phyloP scores from a whole-genome alignment of 2,113 vertebrate species.

The Capreolus pygargus region DNA sequence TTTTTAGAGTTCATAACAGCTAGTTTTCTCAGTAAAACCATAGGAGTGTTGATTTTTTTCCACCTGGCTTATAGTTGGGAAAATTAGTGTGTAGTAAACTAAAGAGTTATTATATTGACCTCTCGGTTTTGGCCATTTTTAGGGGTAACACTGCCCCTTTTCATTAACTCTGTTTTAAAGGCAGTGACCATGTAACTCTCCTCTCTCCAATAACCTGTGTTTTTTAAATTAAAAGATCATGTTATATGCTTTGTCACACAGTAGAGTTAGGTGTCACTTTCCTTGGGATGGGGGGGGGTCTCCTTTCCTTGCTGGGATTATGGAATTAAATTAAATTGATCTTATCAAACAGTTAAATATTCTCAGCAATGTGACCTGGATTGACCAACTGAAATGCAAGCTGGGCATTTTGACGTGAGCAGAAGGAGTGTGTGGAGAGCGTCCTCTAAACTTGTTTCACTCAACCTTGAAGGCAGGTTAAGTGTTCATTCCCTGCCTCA shows the following conservation, averaged over 20 bases:
- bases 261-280: background rate
- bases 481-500: conserved; percentile 44
- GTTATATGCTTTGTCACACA: background rate
- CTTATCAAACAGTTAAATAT: background rate
- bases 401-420: background rate
- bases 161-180: background rate
- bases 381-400: background rate
- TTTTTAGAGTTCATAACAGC: background rate
- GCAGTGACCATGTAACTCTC: background rate
- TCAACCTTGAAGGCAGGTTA: conserved; percentile 49
- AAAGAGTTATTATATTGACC: background rate
- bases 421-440: background rate
- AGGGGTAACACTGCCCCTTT: background rate
- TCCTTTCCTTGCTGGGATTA: background rate
- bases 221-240: background rate
- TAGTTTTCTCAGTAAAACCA: background rate
- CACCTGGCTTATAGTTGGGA: background rate
- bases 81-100: background rate
- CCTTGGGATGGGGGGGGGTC: background rate
- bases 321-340: background rate
- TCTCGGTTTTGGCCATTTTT: background rate
- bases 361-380: background rate
- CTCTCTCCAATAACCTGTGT: background rate
- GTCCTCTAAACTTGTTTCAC: conserved; percentile 11
- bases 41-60: background rate